Base-by-base conservation (phyloP, 1,140 invertebrate genomes). In the Ganaspis sp. region DNA sequence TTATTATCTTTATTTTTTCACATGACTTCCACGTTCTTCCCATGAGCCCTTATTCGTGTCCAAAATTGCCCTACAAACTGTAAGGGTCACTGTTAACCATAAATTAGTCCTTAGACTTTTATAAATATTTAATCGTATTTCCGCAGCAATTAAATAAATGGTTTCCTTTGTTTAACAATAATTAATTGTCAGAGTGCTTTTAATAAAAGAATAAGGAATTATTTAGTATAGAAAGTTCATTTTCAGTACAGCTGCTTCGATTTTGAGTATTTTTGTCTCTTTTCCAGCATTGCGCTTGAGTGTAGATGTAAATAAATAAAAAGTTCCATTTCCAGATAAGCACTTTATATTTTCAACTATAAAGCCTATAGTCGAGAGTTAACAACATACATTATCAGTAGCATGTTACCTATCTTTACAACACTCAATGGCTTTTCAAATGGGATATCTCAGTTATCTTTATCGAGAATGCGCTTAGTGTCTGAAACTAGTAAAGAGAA, bases 401-500 rank as follows among this genome's bases (percentile, higher is more conserved):
- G 45, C 4, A n/a, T 49, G 45, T 49, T 49, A 49, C 17, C 6
- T 49, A 49, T 49, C n/a, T 49, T 49, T 49, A 49, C 45, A 49
- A n/a, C 45, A 17, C n/a, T 49, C 45, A 49, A 49, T 49, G 45
- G 45, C 45, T 49, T 49, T 49, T 49, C 15, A 49, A 49, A 49
- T 49, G 45, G 45, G 45, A n/a, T 49, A 49, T 49, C 45, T 4
- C 15, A n/a, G 45, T 49, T 49, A 49, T 49, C n/a, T n/a, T 49
- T 49, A 49, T 49, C 45, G 45, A 49, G 45, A 49, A 49, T 49
- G 45, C 45, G 45, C 45, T 49, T 49, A 49, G 45, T 49, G 45
- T 17, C 45, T 49, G 45, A 49, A 49, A 49, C n/a, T 49, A 49
- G 45, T 49, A 49, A 49, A 49, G 45, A 49, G 45, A 49, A 49